These are phyloP conservation scores for Ips typographus DNA, from an alignment of 1,140 invertebrate genomes.

Conservation along the genomic window DNA sequence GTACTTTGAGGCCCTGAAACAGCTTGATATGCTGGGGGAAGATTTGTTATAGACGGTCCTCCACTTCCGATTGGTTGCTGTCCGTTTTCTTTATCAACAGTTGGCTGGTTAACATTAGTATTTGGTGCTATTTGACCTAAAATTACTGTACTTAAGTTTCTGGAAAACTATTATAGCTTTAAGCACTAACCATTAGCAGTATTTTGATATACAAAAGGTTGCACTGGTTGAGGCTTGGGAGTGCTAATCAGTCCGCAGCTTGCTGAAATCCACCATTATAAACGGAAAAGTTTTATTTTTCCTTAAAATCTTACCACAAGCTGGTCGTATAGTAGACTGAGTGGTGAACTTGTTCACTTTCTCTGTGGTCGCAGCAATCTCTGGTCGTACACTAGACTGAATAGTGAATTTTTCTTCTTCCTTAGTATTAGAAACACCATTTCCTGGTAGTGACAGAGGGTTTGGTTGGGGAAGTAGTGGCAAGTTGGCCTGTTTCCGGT, in stretches of 20 bases:
- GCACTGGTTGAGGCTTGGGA: conserved; percentile 33
- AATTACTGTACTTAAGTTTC: neutral
- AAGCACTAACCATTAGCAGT: conserved; percentile 6
- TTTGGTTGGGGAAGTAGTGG: conserved; percentile 17
- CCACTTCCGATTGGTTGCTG: neutral
- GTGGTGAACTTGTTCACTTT: conserved; percentile 42
- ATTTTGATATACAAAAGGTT: conserved; percentile 3
- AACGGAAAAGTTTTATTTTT: neutral
- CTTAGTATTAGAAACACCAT: too few relatives aligned
- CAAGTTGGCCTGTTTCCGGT: conserved; percentile 23
- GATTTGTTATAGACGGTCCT: neutral
- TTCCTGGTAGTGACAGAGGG: conserved; percentile 19
- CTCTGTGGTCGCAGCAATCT: too few relatives aligned
- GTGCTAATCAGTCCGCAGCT: conserved; percentile 47
- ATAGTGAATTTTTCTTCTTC: too few relatives aligned
- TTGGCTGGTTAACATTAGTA: neutral
- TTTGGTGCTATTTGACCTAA: neutral
- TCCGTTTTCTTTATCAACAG: neutral
- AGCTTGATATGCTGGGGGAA: conserved; percentile 3
- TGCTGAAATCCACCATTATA: conserved; percentile 18
- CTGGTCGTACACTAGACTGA: too few relatives aligned
- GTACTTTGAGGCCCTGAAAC: conserved; percentile 16
- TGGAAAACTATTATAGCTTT: neutral
- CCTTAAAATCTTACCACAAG: conserved; percentile 39
- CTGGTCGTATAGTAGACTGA: conserved; percentile 47